phyloP scores from a whole-genome alignment of 2,888 invertebrate species.

The Aspidiotus rigidus region DNA sequence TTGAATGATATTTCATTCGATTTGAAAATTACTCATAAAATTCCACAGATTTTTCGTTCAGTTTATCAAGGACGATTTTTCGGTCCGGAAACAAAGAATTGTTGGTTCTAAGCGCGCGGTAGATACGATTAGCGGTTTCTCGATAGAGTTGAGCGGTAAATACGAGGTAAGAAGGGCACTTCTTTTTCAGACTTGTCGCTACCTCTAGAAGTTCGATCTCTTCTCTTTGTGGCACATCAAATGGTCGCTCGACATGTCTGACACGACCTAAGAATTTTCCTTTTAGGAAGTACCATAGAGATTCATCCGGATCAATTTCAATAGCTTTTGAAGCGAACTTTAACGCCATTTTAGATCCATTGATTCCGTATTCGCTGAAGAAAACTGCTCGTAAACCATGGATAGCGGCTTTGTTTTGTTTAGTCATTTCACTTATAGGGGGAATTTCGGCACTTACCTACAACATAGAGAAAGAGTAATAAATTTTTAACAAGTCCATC shows the following conservation, averaged over 20 bases:
- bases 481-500: too few species aligned
- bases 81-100: neutral
- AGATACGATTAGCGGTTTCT: constrained; percentile 12
- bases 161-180: neutral
- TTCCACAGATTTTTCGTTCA: constrained; percentile 4
- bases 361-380: constrained; percentile 20
- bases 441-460: neutral
- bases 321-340: constrained; percentile 11
- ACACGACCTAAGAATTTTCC: constrained; percentile 10
- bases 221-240: constrained; percentile 8
- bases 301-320: constrained; percentile 10
- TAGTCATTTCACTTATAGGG: neutral
- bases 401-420: neutral
- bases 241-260: constrained; percentile 13
- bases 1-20: neutral
- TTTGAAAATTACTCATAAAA: constrained; percentile 7
- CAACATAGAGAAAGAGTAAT: neutral
- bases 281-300: constrained; percentile 14
- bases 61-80: neutral
- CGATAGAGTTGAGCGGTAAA: constrained; percentile 10
- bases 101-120: neutral
- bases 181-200: neutral
- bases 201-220: constrained; percentile 4
- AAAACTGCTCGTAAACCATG: constrained; percentile 7
- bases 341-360: neutral